Evolutionary conservation across 2,888 invertebrate species (phyloP), one percentile per base, ranked within the genome.

Genomic region (Scaptodrosophila latifasciaeformis): DNA sequence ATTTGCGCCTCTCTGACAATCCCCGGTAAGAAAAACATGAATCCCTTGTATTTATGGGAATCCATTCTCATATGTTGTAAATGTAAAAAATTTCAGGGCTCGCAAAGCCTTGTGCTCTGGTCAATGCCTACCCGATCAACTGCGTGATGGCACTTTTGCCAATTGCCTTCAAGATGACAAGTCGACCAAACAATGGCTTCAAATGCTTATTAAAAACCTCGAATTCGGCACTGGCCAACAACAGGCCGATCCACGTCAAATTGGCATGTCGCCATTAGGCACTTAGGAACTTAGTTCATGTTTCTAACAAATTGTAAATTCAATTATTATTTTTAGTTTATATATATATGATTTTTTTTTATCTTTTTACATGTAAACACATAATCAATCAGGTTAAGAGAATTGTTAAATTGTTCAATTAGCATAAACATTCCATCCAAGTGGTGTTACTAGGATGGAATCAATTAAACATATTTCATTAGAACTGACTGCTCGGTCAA

Each of bases 81-180:
- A n/a, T n/a, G n/a, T n/a, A n/a, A n/a, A n/a, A n/a, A n/a, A n/a
- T 78, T 84, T 43, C 69, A 94, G 95, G 72, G 99, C 99, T 19
- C 89, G 98, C 66, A 96, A 99, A 87, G 99, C 99, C 9, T 88
- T 99, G n/a, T n/a, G n/a, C n/a, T n/a, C n/a, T 49, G 90, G 97
- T 39, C 98, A 99, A 85, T 99, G 99, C 87, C 90, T 99, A 68
- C 99, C 99, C 0, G 99, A 99, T 86, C 98, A 99, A 84, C 88
- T 99, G 60, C 92, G 97, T 62, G 99, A 99, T 87, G 92, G 92
- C 47, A 99, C 99, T n/a, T 99, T 99, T 86, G 92, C 93, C 34
- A 90, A 90, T 44, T 97, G 97, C 84, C 89, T 99, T 35, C 96
- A 97, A 87, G 97, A 98, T 86, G 99, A 99, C 85, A 96, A 96